Evolutionary conservation across 2,888 invertebrate genomes (phyloP), one percentile per base, ranked within the genome.

Genomic region (Leptura quadrifasciata): DNA sequence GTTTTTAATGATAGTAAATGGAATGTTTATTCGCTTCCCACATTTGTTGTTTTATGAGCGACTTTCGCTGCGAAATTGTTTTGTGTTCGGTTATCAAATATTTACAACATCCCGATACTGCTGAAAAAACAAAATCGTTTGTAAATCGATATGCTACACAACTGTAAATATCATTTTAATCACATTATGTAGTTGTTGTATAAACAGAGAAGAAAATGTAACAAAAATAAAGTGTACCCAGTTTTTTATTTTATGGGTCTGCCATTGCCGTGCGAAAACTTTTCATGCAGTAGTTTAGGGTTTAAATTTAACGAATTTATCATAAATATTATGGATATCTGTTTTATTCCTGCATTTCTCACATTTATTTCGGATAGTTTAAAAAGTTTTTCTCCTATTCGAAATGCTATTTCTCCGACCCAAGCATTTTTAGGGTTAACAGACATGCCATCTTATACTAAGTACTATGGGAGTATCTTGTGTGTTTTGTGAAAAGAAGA

Each of bases 1-100:
- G 47, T 47, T 47, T n/a, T 47, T 47, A 47, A 47, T 47, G 47
- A 47, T 47, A 47, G 47, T 47, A 47, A 47, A 15, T n/a, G 47
- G 5, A 47, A n/a, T 47, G 47, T 47, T 47, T 47, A 47, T 47
- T 47, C 47, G n/a, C 39, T 39, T 6, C 39, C 39, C 39, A 39
- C 39, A 31, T 39, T 39, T 39, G 39, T 39, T 39, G 39, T 39
- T 39, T 39, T 39, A 39, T 39, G 39, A 6, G 39, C 39, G 12
- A 39, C 39, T 39, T 39, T 39, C 39, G 15, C 4, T 39, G 39
- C 39, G 15, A 39, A 39, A 39, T 39, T 39, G 39, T 39, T 39
- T 39, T 39, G 39, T 39, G 15, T 39, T 39, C 12, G 39, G 39
- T 39, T 12, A 39, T 12, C 39, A 39, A 39, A 39, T 39, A 39